phyloP scores from a whole-genome alignment of 2,888 invertebrate genomes.

The Clivina fossor region DNA sequence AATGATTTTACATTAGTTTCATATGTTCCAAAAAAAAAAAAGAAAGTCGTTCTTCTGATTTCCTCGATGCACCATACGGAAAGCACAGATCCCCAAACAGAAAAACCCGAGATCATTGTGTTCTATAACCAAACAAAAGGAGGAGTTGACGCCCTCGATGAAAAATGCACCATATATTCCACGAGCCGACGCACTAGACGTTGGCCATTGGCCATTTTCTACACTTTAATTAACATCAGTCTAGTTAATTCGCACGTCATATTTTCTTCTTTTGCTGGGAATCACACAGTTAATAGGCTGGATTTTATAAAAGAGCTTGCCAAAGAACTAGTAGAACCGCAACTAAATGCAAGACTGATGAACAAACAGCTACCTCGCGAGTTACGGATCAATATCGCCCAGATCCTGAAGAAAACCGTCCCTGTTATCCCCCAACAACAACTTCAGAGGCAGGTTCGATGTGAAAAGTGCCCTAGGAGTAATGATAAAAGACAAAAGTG shows the following conservation, averaged over 20 bases:
- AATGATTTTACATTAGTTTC: slow-evolving; percentile 36
- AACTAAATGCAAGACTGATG: neutral
- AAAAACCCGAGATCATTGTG: slow-evolving; percentile 41
- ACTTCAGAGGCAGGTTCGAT: no score
- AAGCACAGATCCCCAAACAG: slow-evolving; percentile 31
- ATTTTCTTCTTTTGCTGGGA: neutral
- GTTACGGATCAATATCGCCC: neutral
- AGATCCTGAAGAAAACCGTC: neutral
- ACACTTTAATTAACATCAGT: slow-evolving; percentile 36
- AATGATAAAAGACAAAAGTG: no score
- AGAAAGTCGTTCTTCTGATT: slow-evolving; percentile 38
- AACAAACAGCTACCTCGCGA: neutral
- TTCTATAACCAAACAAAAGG: slow-evolving; percentile 43
- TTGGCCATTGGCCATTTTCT: slow-evolving; percentile 42
- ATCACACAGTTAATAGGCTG: neutral
- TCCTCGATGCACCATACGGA: slow-evolving; percentile 41
- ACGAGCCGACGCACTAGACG: slow-evolving; percentile 39
- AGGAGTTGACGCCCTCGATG: slow-evolving; percentile 39
- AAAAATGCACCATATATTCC: slow-evolving; percentile 42
- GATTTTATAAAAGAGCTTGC: slow-evolving; percentile 2
- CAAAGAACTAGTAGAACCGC: neutral
- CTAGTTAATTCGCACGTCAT: slow-evolving; percentile 5
- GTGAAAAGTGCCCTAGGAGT: no score
- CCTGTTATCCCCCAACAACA: no score
- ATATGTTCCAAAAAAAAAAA: slow-evolving; percentile 39